Evolutionary conservation across 1,140 invertebrate species (phyloP).

Genomic region (Macrobrachium nipponense): DNA sequence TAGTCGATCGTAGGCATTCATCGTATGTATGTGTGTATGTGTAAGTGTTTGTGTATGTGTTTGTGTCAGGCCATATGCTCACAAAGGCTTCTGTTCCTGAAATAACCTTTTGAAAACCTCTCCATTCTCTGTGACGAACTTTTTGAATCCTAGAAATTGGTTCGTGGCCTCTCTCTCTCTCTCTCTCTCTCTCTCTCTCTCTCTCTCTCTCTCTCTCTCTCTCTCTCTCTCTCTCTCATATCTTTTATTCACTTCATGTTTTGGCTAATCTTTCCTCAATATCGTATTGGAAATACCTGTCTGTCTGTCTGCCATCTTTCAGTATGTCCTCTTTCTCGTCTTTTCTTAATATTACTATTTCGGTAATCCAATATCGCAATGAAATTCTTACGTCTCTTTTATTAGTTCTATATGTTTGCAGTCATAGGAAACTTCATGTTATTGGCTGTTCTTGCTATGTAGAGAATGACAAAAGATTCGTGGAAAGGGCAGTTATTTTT

Average conservation of each 20-base stretch:
- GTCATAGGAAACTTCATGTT: too few relatives aligned
- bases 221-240: too few relatives aligned
- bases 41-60: constrained; percentile 16
- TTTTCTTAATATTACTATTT: neutral
- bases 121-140: neutral
- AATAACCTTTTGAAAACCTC: neutral
- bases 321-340: neutral
- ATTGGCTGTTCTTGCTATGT: too few relatives aligned
- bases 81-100: neutral
- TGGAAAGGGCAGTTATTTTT: too few relatives aligned
- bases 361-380: too few relatives aligned
- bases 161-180: neutral
- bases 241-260: neutral
- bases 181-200: neutral
- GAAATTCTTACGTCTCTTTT: too few relatives aligned
- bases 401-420: too few relatives aligned
- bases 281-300: neutral
- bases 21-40: constrained; percentile 12
- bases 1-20: neutral
- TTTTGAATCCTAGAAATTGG: neutral
- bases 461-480: too few relatives aligned
- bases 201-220: too few relatives aligned
- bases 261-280: neutral
- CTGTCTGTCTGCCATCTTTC: neutral
- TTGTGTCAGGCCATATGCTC: neutral